Conservation (phyloP, 2,888 invertebrate species). For the Ephialtes manifestator region DNA sequence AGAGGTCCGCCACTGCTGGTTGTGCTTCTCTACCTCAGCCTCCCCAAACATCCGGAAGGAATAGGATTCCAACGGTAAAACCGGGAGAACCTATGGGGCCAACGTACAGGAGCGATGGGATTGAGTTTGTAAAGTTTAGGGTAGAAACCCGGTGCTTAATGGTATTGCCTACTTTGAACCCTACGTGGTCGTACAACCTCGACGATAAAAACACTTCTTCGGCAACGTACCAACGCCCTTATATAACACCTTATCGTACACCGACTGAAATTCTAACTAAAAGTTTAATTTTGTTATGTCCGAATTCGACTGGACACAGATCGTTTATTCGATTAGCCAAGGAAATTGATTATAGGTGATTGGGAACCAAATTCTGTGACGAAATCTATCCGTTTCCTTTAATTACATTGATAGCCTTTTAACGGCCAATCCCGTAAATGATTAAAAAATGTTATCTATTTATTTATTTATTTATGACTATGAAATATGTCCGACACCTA, state of each 20-base stretch:
- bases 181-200: conserved; percentile 71
- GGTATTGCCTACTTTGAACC: conserved; percentile 78
- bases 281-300: background rate
- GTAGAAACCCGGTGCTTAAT: conserved; percentile 75
- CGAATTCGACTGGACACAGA: background rate
- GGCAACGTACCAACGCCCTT: conserved; percentile 13
- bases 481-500: too few relatives aligned
- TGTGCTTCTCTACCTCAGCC: conserved; percentile 28
- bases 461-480: too few relatives aligned
- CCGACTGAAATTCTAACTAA: background rate
- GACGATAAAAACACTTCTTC: conserved; percentile 77
- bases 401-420: background rate
- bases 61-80: conserved; percentile 65
- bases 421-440: too few relatives aligned
- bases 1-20: conserved; percentile 46
- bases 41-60: conserved; percentile 52
- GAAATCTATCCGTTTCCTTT: background rate
- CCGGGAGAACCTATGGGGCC: conserved; percentile 64
- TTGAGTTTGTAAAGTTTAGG: conserved; percentile 79
- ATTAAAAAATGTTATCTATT: too few relatives aligned
- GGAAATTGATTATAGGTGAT: background rate
- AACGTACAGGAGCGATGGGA: conserved; percentile 71
- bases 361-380: background rate
- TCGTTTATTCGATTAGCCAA: background rate
- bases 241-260: conserved; percentile 38